Base-by-base conservation (phyloP, 2,797 vertebrate species). In the Eulemur coronatus region DNA sequence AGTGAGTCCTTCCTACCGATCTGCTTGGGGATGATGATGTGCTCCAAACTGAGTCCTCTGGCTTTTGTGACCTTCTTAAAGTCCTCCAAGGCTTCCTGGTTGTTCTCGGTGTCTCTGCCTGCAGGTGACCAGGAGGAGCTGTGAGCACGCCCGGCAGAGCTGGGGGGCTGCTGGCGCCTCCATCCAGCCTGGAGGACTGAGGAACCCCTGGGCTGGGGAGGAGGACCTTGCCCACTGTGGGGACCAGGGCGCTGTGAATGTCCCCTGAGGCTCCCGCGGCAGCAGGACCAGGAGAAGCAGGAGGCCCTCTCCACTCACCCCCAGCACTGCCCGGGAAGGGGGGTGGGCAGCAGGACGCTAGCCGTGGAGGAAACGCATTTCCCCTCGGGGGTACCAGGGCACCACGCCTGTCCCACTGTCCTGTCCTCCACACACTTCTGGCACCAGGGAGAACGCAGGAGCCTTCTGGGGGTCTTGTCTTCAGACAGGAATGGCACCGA, bases 191-290 rank as follows among this genome's bases (percentile, higher is more conserved):
- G 75, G 33, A 50, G 30, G 22, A 46, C 17, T 2, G 1, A 8
- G 9, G 4, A 28, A 26, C 52, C 38, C 0, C 15, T 6, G 52
- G 28, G 61, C 52, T 4, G 8, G 63, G 43, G 33, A 26, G 20
- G 5, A 13, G 18, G 35, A 15, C 14, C 18, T 2, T 0, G 0
- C 2, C 18, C 50, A 17, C 48, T 3, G 0, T 0, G 0, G 8
- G 33, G 4, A 11, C 52, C 9, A 4, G 48, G 63, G 76, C 5
- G 1, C 0, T 0, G 3, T 15, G 3, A 18, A 30, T 5, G 7
- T 4, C 22, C 13, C n/a, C 1, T 13, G 17, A 24, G 28, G 48
- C 5, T 3, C 63, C 26, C 2, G 0, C 0, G 1, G 46, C 0
- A 0, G 82, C 59, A 1, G 5, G 33, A 9, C 59, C 0, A 1